Base-by-base conservation (phyloP, 1,140 invertebrate species). In the Bombus ignitus region DNA sequence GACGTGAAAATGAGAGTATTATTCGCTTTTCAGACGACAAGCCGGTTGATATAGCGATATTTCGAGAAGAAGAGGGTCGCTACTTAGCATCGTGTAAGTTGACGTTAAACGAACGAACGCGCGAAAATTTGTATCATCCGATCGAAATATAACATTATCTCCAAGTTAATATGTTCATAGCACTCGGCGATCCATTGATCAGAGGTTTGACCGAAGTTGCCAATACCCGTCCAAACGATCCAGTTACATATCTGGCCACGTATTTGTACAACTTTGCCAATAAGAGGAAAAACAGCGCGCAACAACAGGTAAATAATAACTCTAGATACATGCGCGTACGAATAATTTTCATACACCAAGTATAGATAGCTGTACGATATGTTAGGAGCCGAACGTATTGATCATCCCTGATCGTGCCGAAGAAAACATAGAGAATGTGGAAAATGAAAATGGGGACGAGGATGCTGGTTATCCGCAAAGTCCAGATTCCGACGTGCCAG, bases 131-230 rank as follows among this genome's bases (percentile, higher is more conserved):
- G 2, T 0, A 10, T 70, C n/a, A 5, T 15, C 13, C 77, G 13
- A 72, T 42, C 42, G 8, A 73, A 81, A n/a, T 73, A 28, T 6
- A 22, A 37, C 59, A 0, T 75, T n/a, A 47, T 66, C 32, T 1
- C 0, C 12, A 32, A 65, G n/a, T 59, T 39, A 2, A 75, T 15
- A 80, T 92, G 92, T 94, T 96, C 95, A 90, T 94, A 98, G 98
- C 97, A 88, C 95, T 98, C 42, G 98, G 98, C 70, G 97, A 98
- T 96, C 98, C 98, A 71, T 95, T 98, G 80, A 97, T 98, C 81
- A 98, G 97, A 96, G 98, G 97, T 86, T 95, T 98, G 79, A 98
- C 97, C 37, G 97, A 98, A 96, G 97, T 98, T 70, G 97, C 97
- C 72, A 97, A 97, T 84, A 96, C 96, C 83, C 96, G 98, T 86